Conservation (phyloP, 2,113 vertebrate species). For the Gallinago undulata region DNA sequence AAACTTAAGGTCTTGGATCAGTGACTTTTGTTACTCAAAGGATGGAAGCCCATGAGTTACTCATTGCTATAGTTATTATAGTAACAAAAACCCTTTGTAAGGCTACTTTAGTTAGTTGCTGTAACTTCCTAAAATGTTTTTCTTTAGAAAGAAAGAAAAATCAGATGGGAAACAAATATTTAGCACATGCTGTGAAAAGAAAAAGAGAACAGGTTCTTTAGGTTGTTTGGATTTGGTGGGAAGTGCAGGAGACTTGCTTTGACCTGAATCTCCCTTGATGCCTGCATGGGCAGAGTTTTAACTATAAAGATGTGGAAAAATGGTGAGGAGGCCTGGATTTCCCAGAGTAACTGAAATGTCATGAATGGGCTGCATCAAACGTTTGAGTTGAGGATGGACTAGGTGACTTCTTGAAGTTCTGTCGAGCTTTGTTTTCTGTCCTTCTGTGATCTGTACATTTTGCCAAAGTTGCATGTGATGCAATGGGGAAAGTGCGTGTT, state of each 20-base stretch:
- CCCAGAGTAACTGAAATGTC: neutral
- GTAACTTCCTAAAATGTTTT: neutral
- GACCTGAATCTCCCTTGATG: neutral
- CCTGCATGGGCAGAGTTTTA: neutral
- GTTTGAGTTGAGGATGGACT: neutral
- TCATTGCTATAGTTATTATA: neutral
- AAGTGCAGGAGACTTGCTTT: neutral
- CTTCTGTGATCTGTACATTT: fast-evolving
- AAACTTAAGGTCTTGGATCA: neutral
- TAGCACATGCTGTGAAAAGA: neutral
- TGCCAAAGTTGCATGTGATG: fast-evolving
- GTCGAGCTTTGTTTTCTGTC: neutral
- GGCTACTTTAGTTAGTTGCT: neutral
- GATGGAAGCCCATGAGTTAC: neutral
- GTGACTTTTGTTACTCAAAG: neutral
- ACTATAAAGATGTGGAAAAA: neutral
- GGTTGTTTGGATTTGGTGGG: neutral
- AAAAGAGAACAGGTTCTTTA: neutral
- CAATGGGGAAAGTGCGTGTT: neutral
- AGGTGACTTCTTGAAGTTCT: neutral
- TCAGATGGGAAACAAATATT: neutral
- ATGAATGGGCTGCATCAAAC: neutral
- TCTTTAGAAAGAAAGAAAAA: neutral
- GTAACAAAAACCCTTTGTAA: neutral
- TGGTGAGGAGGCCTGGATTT: neutral